Evolutionary conservation across 2,888 invertebrate species (phyloP), one percentile per base, ranked within the genome.

Genomic region (Incurvaria masculella): DNA sequence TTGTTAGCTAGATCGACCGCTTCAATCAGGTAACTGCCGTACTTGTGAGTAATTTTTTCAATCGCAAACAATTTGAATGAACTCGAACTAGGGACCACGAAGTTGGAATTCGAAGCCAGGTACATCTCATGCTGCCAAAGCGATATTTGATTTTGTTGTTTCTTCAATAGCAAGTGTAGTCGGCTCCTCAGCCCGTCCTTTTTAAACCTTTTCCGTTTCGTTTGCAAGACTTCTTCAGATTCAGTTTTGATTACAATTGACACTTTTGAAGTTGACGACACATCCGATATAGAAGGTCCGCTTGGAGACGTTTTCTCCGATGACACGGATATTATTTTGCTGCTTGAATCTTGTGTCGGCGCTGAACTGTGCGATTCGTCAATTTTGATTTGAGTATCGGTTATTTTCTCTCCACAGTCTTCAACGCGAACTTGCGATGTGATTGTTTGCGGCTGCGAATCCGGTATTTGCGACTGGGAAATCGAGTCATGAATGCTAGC

Each of bases 111-210:
- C 53, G 61, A 66, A 1, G 78, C 80, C 52, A 79, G 61, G 61
- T 66, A 81, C 49, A 66, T 61, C 59, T 83, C 82, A 56, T 83
- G 81, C 60, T 79, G 70, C 81, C 82, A 82, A 46, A 82, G 63
- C 23, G 72, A 71, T 46, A 73, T 51, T 51, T 64, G 68, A 0
- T 73, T 68, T 48, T 64, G 72, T 59, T 78, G 76, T 59, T 75
- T 74, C 61, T 72, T 73, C 51, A 81, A 54, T 11, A 79, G 59
- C 38, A 56, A 61, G 55, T 72, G 66, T 18, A 82, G 56, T 33
- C 78, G 63, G 51, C 63, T 60, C 21, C 79, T 76, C 26, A 80
- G 51, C 1, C 80, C 79, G 53, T 71, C 72, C 55, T 76, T 80
- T 60, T 75, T 81, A 52, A 70, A 78, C 45, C 61, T 68, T 47